Conservation (phyloP, 2,797 vertebrate species). For the Poeciliopsis presidionis region DNA sequence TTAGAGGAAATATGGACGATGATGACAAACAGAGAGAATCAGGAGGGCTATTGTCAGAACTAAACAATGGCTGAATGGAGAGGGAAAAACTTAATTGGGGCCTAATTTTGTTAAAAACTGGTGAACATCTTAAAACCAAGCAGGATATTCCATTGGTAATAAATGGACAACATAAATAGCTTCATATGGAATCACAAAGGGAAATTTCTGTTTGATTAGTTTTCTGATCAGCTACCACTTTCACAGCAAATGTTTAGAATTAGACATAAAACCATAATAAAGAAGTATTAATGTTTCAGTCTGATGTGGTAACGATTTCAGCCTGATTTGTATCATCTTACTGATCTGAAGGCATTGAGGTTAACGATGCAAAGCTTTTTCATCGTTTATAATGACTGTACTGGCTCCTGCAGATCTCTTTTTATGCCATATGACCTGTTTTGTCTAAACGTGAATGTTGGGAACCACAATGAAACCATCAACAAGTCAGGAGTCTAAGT, state of each 20-base stretch:
- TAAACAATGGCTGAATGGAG: neutral
- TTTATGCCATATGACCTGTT: no score
- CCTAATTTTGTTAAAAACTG: neutral
- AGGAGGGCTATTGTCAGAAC: slow-evolving; percentile 9
- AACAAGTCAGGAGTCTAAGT: neutral
- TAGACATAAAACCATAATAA: slow-evolving; percentile 14
- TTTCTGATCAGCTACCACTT: slow-evolving; percentile 7
- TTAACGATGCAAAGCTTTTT: no score
- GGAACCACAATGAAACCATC: neutral
- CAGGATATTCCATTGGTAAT: neutral
- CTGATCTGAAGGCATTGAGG: no score
- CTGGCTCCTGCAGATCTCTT: no score
- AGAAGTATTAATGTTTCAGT: neutral
- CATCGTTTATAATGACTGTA: no score
- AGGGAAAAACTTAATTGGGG: neutral
- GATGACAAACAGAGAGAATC: slow-evolving; percentile 32
- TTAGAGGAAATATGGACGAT: slow-evolving; percentile 29
- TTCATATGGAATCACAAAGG: neutral
- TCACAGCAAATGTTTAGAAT: slow-evolving; percentile 41
- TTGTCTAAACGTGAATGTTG: no score
- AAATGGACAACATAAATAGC: neutral
- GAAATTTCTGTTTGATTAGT: no score
- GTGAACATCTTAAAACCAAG: neutral
- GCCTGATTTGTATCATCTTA: no score
- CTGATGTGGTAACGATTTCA: no score